These are phyloP conservation scores for Babylonia areolata DNA, from an alignment of 1,140 invertebrate species.

Conservation along the genomic window DNA sequence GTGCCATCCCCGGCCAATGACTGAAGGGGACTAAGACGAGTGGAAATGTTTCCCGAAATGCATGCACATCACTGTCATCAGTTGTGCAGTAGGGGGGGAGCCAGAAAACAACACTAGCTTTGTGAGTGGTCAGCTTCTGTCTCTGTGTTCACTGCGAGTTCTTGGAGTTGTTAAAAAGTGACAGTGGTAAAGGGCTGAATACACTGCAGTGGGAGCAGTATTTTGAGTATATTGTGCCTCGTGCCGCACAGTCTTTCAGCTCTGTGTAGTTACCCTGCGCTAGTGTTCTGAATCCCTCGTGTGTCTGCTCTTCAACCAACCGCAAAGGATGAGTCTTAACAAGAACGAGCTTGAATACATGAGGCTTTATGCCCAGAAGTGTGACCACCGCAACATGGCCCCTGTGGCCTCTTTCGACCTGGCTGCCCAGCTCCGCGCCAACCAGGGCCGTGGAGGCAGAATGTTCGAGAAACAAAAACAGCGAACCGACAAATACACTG, in stretches of 20 bases:
- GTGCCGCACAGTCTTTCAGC: not conserved
- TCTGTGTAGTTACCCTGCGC: too few relatives aligned
- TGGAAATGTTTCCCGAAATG: too few relatives aligned
- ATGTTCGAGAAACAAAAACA: constrained; percentile 93
- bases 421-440: constrained; percentile 57
- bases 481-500: constrained; percentile 90
- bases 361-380: constrained; percentile 53
- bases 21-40: too few relatives aligned
- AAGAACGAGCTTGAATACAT: constrained; percentile 61
- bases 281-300: too few relatives aligned
- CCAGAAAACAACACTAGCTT: not conserved
- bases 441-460: constrained; percentile 82
- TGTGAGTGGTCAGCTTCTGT: constrained; percentile 5
- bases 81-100: too few relatives aligned
- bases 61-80: too few relatives aligned
- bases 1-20: not conserved
- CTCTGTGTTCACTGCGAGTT: not conserved
- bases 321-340: constrained; percentile 55
- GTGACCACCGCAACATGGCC: constrained; percentile 54
- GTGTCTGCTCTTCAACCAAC: too few relatives aligned
- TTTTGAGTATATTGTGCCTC: not conserved
- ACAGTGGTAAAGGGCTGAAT: not conserved
- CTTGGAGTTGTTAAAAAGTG: too few relatives aligned
- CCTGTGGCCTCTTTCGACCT: constrained; percentile 61
- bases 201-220: not conserved